These are phyloP conservation scores for Sarcophaga variegata DNA, from an alignment of 2,888 invertebrate genomes.

Conservation along the genomic window DNA sequence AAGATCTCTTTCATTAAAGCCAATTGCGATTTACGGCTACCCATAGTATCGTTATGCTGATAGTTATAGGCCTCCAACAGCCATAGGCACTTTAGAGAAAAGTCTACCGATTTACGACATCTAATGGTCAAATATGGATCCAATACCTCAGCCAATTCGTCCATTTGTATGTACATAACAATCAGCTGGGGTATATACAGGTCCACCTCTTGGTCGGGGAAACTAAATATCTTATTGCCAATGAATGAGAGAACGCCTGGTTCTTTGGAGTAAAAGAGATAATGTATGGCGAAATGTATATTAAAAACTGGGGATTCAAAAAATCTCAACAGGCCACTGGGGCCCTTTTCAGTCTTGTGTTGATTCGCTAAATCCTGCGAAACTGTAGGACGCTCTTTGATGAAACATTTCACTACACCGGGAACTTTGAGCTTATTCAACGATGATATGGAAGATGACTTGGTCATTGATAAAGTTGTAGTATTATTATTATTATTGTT, in stretches of 20 bases:
- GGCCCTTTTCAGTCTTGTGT: constrained; percentile 79
- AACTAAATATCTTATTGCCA: constrained; percentile 98
- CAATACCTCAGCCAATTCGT: constrained; percentile 96
- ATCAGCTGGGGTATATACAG: constrained; percentile 99
- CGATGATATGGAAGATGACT: constrained; percentile 80
- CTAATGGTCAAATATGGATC: constrained; percentile 92
- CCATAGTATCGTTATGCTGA: constrained; percentile 78
- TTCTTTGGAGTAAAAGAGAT: constrained; percentile 98
- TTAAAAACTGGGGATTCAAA: constrained; percentile 99
- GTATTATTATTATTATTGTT: not conserved
- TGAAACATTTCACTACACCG: constrained; percentile 81
- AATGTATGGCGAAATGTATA: constrained; percentile 99
- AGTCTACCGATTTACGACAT: constrained; percentile 97
- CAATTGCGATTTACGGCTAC: constrained; percentile 79
- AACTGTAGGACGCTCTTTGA: constrained; percentile 75
- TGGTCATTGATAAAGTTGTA: constrained; percentile 71
- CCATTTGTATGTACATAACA: constrained; percentile 99
- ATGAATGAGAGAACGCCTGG: constrained; percentile 98
- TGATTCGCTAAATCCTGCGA: constrained; percentile 64
- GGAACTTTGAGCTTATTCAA: constrained; percentile 80
- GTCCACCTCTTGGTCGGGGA: constrained; percentile 95
- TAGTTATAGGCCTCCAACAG: constrained; percentile 93
- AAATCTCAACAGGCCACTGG: constrained; percentile 84
- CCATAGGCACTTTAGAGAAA: constrained; percentile 98
- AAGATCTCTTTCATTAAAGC: constrained; percentile 81